Base-by-base conservation (phyloP, 2,113 vertebrate genomes). In the Atlantisia rogersi region DNA sequence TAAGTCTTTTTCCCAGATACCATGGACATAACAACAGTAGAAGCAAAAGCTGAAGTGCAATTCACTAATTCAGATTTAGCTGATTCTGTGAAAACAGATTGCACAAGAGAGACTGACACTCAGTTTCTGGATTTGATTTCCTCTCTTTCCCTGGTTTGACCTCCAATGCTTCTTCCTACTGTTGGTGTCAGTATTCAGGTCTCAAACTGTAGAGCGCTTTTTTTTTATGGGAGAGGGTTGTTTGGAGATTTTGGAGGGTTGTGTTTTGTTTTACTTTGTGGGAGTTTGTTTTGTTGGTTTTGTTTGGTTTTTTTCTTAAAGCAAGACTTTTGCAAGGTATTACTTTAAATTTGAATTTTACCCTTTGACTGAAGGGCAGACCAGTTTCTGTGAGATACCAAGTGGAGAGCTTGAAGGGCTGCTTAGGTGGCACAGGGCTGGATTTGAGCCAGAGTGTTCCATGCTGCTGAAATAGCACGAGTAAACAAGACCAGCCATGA, bases 111-210 rank as follows among this genome's bases (percentile, higher is more conserved):
- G 67, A 74, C 74, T 52, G 62, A 77, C 63, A 63, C 91, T 93
- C 75, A 56, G 19, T 37, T 96, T 96, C 95, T 97, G 91, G 86
- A 92, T 97, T 97, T 91, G 37, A 94, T 97, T 98, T 97, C 77
- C 76, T 91, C 55, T 94, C 75, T 94, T 78, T 53, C 63, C 48
- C 55, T 81, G 53, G 26, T 83, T 64, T 80, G 68, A 88, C 88
- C 78, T 91, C 62, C 75, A 37, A 21, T 35, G 64, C n/a, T 76
- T 13, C 69, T 86, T 92, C 44, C 77, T 46, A 58, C 93, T 87
- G 83, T 78, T 73, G 94, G 44, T 46, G 91, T 95, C 62, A 78
- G 32, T 80, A 69, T 82, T 92, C 2, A 4, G 29, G 60, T 94
- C 73, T 92, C 25, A 67, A 9, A 10, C 18, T 70, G 58, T 82